These are phyloP conservation scores for Pteropus alecto DNA, from an alignment of 2,113 vertebrate genomes.

Conservation along the genomic window DNA sequence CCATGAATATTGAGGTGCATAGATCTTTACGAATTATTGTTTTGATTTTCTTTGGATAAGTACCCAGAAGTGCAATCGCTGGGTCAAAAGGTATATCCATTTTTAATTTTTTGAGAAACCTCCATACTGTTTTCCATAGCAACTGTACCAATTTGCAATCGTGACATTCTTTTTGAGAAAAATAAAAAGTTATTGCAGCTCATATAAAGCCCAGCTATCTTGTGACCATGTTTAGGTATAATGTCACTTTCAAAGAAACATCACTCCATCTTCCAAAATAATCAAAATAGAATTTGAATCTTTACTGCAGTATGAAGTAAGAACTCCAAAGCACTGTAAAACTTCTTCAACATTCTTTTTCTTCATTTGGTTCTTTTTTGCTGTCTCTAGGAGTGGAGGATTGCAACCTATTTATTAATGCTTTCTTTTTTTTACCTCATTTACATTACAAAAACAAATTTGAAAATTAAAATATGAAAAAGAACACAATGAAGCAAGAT, in stretches of 20 bases:
- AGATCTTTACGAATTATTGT: no score
- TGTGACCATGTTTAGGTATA: not conserved
- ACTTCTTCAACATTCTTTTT: not conserved
- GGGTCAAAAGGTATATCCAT: no score
- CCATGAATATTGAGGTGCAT: no score
- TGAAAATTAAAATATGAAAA: conserved; percentile 2
- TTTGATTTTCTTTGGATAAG: no score
- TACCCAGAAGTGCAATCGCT: no score
- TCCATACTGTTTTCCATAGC: no score
- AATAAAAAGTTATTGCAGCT: not conserved
- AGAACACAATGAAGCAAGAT: not conserved
- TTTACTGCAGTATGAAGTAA: not conserved
- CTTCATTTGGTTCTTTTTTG: not conserved
- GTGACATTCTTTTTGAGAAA: not conserved
- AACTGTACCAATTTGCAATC: no score
- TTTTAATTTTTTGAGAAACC: no score
- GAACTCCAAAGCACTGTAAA: not conserved
- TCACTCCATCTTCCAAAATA: not conserved
- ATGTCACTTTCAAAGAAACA: not conserved
- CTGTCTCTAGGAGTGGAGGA: not conserved
- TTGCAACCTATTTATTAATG: not conserved
- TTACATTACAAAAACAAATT: not conserved
- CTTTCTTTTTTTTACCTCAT: not conserved
- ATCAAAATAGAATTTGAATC: conserved; percentile 2
- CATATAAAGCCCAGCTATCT: not conserved